These are phyloP conservation scores for Musca domestica DNA, from an alignment of 1,140 invertebrate species.

Conservation along the genomic window DNA sequence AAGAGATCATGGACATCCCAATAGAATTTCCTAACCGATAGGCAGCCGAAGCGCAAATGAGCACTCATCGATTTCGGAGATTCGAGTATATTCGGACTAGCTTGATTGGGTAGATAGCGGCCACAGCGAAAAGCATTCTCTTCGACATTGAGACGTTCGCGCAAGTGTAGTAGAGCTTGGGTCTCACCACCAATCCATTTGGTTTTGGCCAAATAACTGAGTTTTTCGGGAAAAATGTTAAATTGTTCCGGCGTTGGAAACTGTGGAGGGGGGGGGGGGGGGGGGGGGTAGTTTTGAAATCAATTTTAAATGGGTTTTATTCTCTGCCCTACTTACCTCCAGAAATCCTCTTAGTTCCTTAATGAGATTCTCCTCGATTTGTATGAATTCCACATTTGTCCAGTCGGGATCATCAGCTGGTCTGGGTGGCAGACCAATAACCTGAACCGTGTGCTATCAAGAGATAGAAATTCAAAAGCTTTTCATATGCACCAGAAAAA, in stretches of 20 bases:
- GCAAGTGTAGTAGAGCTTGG: constrained; percentile 60
- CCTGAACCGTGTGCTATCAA: constrained; percentile 60
- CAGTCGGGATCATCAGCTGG: constrained; percentile 60
- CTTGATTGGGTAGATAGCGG: constrained; percentile 66
- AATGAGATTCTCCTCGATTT: constrained; percentile 53
- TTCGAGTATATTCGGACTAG: constrained; percentile 66
- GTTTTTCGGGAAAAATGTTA: constrained; percentile 56
- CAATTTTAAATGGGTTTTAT: neutral
- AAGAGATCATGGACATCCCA: constrained; percentile 66
- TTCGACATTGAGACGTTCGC: constrained; percentile 59
- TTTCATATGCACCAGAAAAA: too few species aligned
- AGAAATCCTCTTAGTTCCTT: constrained; percentile 56
- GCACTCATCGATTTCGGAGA: constrained; percentile 68
- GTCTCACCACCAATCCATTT: constrained; percentile 68
- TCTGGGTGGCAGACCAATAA: constrained; percentile 63
- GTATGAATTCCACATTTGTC: constrained; percentile 56
- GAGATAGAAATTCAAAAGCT: neutral
- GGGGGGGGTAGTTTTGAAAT: neutral
- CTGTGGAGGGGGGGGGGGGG: too few species aligned
- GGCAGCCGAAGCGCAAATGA: constrained; percentile 65
- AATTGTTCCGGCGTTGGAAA: constrained; percentile 62
- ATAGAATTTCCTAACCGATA: constrained; percentile 65
- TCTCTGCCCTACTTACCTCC: constrained; percentile 38
- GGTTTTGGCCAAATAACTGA: constrained; percentile 43
- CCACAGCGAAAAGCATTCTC: constrained; percentile 61